These are phyloP conservation scores for Brachionus paranguensis DNA, from an alignment of 1,140 invertebrate genomes.

Conservation along the genomic window DNA sequence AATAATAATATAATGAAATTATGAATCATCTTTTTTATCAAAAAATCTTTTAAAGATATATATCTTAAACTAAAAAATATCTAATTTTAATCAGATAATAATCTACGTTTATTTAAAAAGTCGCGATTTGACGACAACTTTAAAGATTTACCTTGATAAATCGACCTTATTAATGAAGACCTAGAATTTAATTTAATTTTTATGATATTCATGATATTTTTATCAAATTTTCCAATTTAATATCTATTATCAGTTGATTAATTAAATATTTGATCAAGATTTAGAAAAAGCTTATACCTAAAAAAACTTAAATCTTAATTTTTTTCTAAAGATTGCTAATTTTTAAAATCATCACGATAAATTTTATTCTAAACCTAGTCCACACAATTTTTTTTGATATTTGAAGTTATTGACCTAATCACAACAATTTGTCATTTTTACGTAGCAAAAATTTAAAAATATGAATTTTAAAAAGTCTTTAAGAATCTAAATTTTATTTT, in stretches of 20 bases:
- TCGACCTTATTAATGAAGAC: neutral
- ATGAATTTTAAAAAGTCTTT: too few species aligned
- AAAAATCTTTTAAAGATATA: neutral
- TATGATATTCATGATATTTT: neutral
- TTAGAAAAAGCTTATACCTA: neutral
- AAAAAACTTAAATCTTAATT: neutral
- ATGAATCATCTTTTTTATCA: neutral
- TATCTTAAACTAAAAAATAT: neutral
- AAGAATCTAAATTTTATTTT: neutral
- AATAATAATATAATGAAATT: neutral
- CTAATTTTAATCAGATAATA: neutral
- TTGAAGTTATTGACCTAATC: neutral
- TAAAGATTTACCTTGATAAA: neutral
- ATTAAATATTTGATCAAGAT: neutral
- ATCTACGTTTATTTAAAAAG: neutral
- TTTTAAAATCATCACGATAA: neutral
- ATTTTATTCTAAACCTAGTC: neutral
- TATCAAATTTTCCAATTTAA: neutral
- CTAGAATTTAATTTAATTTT: neutral
- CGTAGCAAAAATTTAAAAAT: neutral
- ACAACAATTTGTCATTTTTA: neutral
- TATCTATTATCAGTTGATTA: neutral
- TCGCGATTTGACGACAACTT: neutral
- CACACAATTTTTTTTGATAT: neutral
- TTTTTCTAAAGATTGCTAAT: neutral